phyloP scores from a whole-genome alignment of 2,113 vertebrate genomes.

The Dipodomys ordii region DNA sequence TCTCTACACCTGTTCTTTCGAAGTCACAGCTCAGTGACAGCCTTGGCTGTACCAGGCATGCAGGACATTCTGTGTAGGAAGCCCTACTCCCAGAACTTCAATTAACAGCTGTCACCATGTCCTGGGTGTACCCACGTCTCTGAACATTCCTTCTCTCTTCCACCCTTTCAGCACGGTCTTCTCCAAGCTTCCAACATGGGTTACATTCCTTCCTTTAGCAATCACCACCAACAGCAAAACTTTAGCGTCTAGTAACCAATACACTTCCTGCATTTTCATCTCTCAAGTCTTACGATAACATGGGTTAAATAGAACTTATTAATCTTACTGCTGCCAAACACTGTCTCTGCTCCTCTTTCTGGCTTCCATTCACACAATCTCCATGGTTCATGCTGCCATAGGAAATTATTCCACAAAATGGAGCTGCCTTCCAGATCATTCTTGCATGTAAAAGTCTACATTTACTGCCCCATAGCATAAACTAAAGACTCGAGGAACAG shows the following conservation, averaged over 20 bases:
- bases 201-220: slow-evolving; percentile 31
- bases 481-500: neutral
- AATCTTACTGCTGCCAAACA: neutral
- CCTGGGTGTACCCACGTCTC: neutral
- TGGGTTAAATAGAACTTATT: neutral
- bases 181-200: neutral
- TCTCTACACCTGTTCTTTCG: neutral
- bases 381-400: neutral
- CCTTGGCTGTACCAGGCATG: neutral
- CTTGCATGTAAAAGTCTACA: neutral
- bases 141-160: neutral
- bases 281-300: neutral
- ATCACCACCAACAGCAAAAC: neutral
- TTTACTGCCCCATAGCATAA: too few relatives aligned
- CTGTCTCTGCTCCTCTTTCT: neutral
- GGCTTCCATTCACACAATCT: neutral
- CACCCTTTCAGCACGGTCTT: neutral
- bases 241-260: neutral
- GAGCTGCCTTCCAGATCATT: neutral
- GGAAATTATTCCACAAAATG: neutral
- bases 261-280: neutral
- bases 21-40: neutral
- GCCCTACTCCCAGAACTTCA: neutral
- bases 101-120: neutral
- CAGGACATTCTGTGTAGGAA: neutral